Base-by-base conservation (phyloP, 2,113 vertebrate species). In the Eleginops maclovinus region DNA sequence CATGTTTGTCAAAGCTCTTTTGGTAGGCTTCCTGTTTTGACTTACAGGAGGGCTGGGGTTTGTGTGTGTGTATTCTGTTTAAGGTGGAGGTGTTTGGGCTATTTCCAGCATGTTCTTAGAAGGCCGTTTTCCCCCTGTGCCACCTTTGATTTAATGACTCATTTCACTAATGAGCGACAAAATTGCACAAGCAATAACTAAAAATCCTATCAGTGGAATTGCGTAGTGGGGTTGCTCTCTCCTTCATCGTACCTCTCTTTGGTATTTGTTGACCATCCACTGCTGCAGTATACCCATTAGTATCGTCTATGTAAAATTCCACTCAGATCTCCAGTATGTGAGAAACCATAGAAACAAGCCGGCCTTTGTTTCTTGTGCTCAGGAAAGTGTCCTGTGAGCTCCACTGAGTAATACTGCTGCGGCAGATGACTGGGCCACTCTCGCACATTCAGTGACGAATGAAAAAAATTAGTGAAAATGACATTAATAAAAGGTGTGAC, bases 341-440 rank as follows among this genome's bases (percentile, higher is more conserved):
- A 83, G 92, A 93, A 92, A 93, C 89, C 90, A 91, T 90, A 89
- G 89, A 94, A 92, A 94, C 93, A 94, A 90, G 79, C 81, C 67
- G 74, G 81, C 76, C 88, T 94, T 92, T 94, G 92, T 95, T 93
- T 91, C 80, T 87, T n/a, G 47, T 75, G 90, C 79, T 75, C 53
- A 72, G 78, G 77, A 88, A 92, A 92, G 87, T 88, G 87, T 91
- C 87, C 79, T 87, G 87, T 76, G 81, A 83, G 85, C 83, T 83
- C 83, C 72, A 89, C 85, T 89, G 90, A 91, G 83, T 91, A 88
- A 89, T 83, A 75, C 83, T 84, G 83, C 90, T 82, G 81, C 60
- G 82, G 79, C 83, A 90, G 89, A 91, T 87, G 85, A 87, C 87
- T 87, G 85, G 83, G 85, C 86, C 84, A 88, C 87, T 91, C 87